Conservation (phyloP, 2,797 vertebrate genomes). For the Lepilemur septentrionalis region DNA sequence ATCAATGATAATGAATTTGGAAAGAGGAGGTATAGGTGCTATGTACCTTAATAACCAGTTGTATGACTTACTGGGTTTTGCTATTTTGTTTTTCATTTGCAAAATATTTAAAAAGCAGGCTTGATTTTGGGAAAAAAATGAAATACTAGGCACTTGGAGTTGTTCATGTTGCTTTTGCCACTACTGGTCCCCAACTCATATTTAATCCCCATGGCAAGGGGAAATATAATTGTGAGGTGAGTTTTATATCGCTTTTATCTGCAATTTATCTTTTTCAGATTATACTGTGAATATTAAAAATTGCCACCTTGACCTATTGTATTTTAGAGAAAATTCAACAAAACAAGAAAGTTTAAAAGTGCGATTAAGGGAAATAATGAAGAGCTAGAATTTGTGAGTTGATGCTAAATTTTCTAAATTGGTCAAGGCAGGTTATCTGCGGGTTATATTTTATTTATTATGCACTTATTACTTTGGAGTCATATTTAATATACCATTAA, state of each 20-base stretch:
- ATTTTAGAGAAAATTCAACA: slow-evolving; percentile 5
- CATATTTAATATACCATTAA: neutral
- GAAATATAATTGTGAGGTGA: neutral
- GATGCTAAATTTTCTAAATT: neutral
- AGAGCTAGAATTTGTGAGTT: neutral
- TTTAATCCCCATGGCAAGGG: too few relatives aligned
- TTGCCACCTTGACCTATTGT: neutral
- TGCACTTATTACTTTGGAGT: neutral
- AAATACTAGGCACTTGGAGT: neutral
- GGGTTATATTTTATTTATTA: slow-evolving; percentile 6
- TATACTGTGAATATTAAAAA: neutral
- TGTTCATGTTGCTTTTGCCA: neutral
- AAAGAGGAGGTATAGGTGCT: neutral
- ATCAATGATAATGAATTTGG: neutral
- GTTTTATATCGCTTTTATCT: neutral
- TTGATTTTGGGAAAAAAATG: neutral
- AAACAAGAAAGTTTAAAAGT: neutral
- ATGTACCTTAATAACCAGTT: neutral
- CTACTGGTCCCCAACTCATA: neutral
- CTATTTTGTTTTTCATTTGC: neutral
- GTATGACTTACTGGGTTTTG: neutral
- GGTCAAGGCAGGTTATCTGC: neutral
- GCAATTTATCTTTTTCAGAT: neutral
- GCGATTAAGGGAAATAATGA: neutral
- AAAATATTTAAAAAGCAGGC: neutral